phyloP scores from a whole-genome alignment of 92 coral and sea anemone species.

The Blastomussa wellsi region DNA sequence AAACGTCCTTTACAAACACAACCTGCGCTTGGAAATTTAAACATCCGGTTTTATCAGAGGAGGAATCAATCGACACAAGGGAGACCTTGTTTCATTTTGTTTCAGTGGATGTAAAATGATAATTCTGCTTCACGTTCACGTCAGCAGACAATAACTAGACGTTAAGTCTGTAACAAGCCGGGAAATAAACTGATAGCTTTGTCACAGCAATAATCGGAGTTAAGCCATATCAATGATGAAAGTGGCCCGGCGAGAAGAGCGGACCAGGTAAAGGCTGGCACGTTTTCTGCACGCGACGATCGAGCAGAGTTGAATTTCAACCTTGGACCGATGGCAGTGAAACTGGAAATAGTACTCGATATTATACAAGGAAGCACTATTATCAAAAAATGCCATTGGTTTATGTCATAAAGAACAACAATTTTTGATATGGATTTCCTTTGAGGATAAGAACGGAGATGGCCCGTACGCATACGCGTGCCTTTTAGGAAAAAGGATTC shows the following conservation, averaged over 20 bases:
- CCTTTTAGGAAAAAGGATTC: not conserved
- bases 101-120: constrained; percentile 1
- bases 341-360: not conserved
- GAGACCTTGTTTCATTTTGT: constrained; percentile 8
- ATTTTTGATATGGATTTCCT: not conserved
- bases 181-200: constrained; percentile 26
- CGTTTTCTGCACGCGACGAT: not conserved
- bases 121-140: constrained; percentile 4
- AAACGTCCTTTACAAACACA: constrained; percentile 16
- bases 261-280: not conserved
- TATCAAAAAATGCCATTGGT: not conserved
- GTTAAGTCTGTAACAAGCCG: constrained; percentile 18
- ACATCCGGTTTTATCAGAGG: constrained; percentile 38
- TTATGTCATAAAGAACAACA: not conserved
- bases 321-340: not conserved
- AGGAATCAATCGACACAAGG: constrained; percentile 4
- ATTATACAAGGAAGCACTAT: not conserved
- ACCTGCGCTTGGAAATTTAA: constrained; percentile 9
- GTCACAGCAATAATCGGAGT: constrained; percentile 20
- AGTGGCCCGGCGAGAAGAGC: not conserved
- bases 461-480: not conserved
- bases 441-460: not conserved
- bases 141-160: not conserved
- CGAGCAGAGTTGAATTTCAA: not conserved
- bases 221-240: constrained; percentile 20